Conservation (phyloP, 2,113 vertebrate genomes). For the Siniperca chuatsi region DNA sequence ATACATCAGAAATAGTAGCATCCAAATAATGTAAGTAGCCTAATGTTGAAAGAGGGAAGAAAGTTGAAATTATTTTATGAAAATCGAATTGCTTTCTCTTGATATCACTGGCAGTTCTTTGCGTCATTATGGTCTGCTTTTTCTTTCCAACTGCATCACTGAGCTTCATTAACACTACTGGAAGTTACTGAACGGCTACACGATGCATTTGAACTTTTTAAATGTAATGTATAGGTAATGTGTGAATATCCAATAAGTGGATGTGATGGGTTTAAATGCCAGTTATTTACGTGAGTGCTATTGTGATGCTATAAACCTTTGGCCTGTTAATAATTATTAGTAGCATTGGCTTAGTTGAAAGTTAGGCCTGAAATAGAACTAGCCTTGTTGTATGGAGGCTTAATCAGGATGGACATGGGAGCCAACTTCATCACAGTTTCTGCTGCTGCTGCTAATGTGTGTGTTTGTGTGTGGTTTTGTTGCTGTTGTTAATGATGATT, state of each 20-base stretch:
- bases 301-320: slow-evolving; percentile 43
- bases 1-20: slow-evolving; percentile 7
- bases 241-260: slow-evolving; percentile 19
- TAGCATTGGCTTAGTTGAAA: slow-evolving; percentile 58
- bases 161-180: slow-evolving; percentile 10
- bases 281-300: slow-evolving; percentile 22
- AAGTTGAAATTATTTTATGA: not conserved
- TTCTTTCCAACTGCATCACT: slow-evolving; percentile 18
- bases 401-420: slow-evolving; percentile 55
- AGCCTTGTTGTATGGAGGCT: slow-evolving; percentile 56
- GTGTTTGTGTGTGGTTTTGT: slow-evolving; percentile 27
- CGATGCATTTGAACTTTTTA: slow-evolving; percentile 6
- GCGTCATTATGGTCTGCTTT: slow-evolving; percentile 5
- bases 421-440: slow-evolving; percentile 47
- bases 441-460: slow-evolving; percentile 22
- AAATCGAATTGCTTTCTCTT: not conserved
- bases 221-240: not conserved
- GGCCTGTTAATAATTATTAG: slow-evolving; percentile 56
- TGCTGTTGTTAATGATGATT: slow-evolving; percentile 68
- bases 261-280: slow-evolving; percentile 31
- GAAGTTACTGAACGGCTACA: slow-evolving; percentile 10
- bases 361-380: slow-evolving; percentile 62
- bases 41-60: not conserved
- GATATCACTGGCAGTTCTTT: not conserved
- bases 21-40: slow-evolving; percentile 22